Percentiles rank a stretch among this genome's conserved stretches.
Evolutionary conservation across 92 coral and sea anemone genomes (phyloP).

Genomic region (Palythoa heliodiscus): DNA sequence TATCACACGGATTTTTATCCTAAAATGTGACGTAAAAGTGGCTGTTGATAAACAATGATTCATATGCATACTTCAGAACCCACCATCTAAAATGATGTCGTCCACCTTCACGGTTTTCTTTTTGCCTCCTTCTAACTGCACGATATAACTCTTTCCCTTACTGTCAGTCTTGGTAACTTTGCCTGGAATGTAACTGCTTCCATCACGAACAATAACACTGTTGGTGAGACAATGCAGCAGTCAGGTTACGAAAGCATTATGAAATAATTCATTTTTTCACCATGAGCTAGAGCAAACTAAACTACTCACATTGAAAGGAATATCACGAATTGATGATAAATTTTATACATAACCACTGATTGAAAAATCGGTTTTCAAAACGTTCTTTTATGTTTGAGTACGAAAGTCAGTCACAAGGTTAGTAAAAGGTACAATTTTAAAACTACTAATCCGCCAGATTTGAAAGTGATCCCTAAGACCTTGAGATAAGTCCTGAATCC

Average conservation of each 20-base stretch:
- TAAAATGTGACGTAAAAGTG: no score
- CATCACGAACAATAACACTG: constrained; percentile 3
- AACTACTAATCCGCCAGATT: no score
- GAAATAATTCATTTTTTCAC: neutral
- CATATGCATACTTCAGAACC: neutral
- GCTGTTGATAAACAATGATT: neutral
- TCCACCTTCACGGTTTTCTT: neutral
- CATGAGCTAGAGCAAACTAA: no score
- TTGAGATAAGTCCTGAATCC: no score
- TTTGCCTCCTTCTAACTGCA: neutral
- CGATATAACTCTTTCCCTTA: neutral
- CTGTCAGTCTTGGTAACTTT: neutral
- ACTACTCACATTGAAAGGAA: neutral
- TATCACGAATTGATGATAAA: no score
- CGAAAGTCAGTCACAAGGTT: no score
- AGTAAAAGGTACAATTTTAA: no score
- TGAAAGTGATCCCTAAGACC: no score
- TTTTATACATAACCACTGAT: no score
- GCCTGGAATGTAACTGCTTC: neutral
- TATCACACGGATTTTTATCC: no score
- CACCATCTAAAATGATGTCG: constrained; percentile 14
- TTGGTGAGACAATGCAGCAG: neutral
- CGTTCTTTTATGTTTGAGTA: neutral
- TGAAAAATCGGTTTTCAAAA: no score
- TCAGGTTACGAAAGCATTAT: neutral